These are phyloP conservation scores for Podiceps cristatus DNA, from an alignment of 2,113 vertebrate genomes.

Conservation along the genomic window DNA sequence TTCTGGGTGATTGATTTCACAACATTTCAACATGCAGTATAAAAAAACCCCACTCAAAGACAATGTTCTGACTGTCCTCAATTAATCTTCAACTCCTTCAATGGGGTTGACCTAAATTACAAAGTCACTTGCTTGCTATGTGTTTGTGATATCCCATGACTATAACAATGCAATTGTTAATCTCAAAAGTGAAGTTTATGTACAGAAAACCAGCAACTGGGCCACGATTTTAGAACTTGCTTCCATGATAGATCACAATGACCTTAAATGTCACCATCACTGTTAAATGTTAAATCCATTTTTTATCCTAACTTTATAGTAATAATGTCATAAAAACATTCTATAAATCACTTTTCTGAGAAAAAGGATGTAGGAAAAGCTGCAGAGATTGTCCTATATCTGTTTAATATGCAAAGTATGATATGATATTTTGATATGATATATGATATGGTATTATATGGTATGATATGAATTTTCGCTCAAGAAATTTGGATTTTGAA, in stretches of 20 bases:
- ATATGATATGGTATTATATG: neutral
- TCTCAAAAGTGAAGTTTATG: neutral
- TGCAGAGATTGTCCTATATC: neutral
- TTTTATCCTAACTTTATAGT: neutral
- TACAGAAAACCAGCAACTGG: neutral
- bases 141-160: neutral
- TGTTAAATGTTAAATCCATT: neutral
- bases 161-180: neutral
- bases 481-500: neutral
- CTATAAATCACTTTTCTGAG: neutral
- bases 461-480: neutral
- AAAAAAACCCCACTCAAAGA: neutral
- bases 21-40: neutral
- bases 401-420: neutral
- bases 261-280: neutral
- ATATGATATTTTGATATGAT: neutral
- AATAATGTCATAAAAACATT: neutral
- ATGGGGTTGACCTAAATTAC: neutral
- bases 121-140: neutral
- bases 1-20: neutral
- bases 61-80: conserved; percentile 5
- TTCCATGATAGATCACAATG: neutral
- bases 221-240: neutral
- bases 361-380: neutral
- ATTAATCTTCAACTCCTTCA: conserved; percentile 44